These are phyloP conservation scores for Falco punctatus DNA, from an alignment of 2,113 vertebrate species.

Conservation along the genomic window DNA sequence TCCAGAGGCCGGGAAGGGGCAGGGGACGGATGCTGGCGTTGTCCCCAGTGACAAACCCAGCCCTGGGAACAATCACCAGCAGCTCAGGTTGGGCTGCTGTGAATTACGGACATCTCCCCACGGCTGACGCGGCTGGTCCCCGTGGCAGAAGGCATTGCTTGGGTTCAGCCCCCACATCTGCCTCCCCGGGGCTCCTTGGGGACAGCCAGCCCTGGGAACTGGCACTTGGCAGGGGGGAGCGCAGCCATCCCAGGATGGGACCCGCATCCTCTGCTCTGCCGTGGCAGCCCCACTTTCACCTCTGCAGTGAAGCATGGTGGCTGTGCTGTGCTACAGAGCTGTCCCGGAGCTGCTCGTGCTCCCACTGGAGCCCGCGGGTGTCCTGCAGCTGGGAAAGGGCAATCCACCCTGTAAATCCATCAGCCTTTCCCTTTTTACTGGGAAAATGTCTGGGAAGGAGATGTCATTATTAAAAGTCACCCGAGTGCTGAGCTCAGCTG, in stretches of 20 bases:
- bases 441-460: not conserved
- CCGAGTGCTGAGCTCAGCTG: not conserved
- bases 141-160: conserved; percentile 38
- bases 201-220: conserved; percentile 18
- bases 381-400: not conserved
- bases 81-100: not conserved
- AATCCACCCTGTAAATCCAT: not conserved
- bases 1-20: not conserved
- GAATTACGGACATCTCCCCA: not conserved
- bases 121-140: not conserved
- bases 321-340: not conserved
- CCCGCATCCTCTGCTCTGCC: not conserved
- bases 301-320: fast-evolving
- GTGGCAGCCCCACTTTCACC: not conserved
- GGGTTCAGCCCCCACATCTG: conserved; percentile 50
- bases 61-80: not conserved
- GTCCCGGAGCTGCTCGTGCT: fast-evolving
- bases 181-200: not conserved
- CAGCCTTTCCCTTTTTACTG: fast-evolving
- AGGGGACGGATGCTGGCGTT: not conserved
- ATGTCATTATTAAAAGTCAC: not conserved
- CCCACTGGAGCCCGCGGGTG: fast-evolving
- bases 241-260: not conserved
- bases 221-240: fast-evolving
- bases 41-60: not conserved